Evolutionary conservation across 1,140 invertebrate genomes (phyloP), one percentile per base, ranked within the genome.

Genomic region (Meloidogyne floridensis): DNA sequence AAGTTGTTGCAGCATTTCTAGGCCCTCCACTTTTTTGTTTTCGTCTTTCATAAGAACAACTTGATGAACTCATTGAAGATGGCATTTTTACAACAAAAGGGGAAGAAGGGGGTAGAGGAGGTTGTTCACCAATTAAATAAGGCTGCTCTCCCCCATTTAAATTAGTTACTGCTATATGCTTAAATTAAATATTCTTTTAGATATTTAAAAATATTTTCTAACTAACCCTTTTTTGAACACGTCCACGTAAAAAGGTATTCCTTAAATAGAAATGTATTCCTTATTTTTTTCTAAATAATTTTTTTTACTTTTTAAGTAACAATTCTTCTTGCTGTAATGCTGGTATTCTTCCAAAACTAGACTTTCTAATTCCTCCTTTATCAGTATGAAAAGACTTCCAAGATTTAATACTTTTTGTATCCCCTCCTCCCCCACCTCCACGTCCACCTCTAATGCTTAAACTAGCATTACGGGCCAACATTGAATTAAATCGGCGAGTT

Each of bases 321-420:
- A 20, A 32, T 51, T 70, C 56, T n/a, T 78, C 18, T n/a, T 79
- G 18, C 43, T 78, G 77, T 47, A 11, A 3, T 20, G 42, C 42
- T 53, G 54, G 77, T 11, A 65, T 71, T 47, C 18, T 72, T 51
- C 15, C 42, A 15, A 79, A 5, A 69, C 72, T 77, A 42, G 51
- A 51, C 15, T 80, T 80, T 1, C 53, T 54, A 18, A 32, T 47
- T 70, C 65, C 71, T 56, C 56, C 69, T 79, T 72, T 54, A 72
- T 78, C 20, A 53, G 42, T 56, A 71, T 75, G 32, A 74, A 80
- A 43, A 70, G 72, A 72, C 72, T 74, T 51, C 75, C 79, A 51
- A 81, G 82, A 75, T 76, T 87, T 65, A 53, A 89, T 83, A 70
- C 87, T 88, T 76, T 90, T 89, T 10, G 87, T 90, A 75, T 89